phyloP scores from a whole-genome alignment of 2,797 vertebrate species.

The Geotrypetes seraphini region DNA sequence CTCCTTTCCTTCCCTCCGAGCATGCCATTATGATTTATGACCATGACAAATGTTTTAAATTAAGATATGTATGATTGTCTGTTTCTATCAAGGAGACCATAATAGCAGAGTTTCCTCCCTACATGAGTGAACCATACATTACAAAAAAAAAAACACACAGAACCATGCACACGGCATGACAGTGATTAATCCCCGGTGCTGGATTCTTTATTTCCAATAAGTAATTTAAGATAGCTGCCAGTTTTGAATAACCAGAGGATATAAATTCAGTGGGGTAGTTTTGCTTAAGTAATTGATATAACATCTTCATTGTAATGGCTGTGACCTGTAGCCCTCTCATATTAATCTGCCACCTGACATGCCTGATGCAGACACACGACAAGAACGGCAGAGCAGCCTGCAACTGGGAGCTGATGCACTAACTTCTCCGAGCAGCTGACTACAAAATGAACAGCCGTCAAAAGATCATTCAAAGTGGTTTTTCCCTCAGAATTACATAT shows the following conservation, averaged over 20 bases:
- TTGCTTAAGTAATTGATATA: conserved; percentile 48
- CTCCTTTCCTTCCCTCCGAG: conserved; percentile 27
- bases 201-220: conserved; percentile 49
- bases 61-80: conserved; percentile 63
- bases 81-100: conserved; percentile 51
- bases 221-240: conserved; percentile 46
- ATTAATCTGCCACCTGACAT: conserved; percentile 33
- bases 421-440: conserved; percentile 15
- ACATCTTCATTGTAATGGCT: conserved; percentile 45
- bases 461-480: too few species aligned
- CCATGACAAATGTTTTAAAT: conserved; percentile 47
- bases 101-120: conserved; percentile 46
- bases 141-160: conserved; percentile 17
- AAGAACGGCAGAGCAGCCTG: conserved; percentile 1
- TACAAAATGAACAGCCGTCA: too few species aligned
- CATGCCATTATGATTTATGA: conserved; percentile 57
- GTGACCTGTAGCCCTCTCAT: conserved; percentile 39
- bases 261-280: conserved; percentile 40
- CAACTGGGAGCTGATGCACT: conserved; percentile 12
- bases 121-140: conserved; percentile 46
- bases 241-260: conserved; percentile 48
- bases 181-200: conserved; percentile 51
- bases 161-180: conserved; percentile 28
- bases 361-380: conserved; percentile 10
- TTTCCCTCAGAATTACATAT: too few species aligned